Conservation (phyloP, 2,888 invertebrate species). For the Diachrysia chrysitis region DNA sequence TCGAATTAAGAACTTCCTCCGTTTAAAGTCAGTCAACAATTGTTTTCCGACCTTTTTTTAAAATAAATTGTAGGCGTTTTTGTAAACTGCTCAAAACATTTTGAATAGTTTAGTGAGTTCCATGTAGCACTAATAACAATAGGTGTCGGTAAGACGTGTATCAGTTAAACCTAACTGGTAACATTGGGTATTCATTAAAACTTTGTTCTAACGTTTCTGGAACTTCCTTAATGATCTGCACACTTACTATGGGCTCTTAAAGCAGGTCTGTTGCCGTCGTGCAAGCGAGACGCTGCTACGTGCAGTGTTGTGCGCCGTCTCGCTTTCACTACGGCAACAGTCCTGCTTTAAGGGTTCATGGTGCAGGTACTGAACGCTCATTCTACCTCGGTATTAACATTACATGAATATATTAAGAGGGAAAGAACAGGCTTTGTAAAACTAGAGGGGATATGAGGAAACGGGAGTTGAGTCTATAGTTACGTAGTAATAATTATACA, state of each 20-base stretch:
- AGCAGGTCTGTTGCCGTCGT: too few species aligned
- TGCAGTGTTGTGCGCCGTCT: too few species aligned
- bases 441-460: background rate
- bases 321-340: too few species aligned
- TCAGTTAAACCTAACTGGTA: background rate
- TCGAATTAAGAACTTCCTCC: too few species aligned
- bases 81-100: too few species aligned
- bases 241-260: background rate
- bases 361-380: background rate
- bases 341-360: too few species aligned
- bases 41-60: too few species aligned
- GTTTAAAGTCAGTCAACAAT: too few species aligned
- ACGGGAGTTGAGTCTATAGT: background rate
- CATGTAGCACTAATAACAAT: background rate
- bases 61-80: too few species aligned
- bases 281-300: too few species aligned
- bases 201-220: background rate
- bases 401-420: background rate
- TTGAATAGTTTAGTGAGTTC: too few species aligned
- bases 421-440: background rate
- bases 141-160: background rate
- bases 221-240: background rate
- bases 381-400: background rate
- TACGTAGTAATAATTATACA: background rate
- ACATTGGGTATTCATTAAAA: conserved; percentile 5